Percentiles rank a stretch among this genome's conserved stretches.
Conservation (phyloP, 2,888 invertebrate species). For the Ptychoptera albimana region DNA sequence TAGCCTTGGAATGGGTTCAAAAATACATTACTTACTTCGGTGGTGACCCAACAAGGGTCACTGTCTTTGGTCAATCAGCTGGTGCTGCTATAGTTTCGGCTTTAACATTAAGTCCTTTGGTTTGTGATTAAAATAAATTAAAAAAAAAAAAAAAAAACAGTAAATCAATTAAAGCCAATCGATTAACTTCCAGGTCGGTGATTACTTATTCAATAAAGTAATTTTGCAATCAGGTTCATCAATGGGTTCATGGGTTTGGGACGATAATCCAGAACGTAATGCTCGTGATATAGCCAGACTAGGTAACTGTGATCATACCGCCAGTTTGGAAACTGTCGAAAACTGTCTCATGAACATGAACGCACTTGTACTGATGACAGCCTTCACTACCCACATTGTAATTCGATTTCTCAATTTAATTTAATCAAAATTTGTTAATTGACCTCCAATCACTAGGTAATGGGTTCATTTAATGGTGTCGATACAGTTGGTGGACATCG, state of each 20-base stretch:
- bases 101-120: conserved; percentile 29
- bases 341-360: conserved; percentile 25
- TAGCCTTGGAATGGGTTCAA: conserved; percentile 36
- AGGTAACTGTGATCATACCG: conserved; percentile 23
- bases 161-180: conserved; percentile 1
- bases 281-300: conserved; percentile 25
- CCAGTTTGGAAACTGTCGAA: conserved; percentile 20
- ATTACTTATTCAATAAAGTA: conserved; percentile 29
- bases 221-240: conserved; percentile 38
- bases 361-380: conserved; percentile 21
- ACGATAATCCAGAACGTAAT: conserved; percentile 22
- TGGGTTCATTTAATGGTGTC: not conserved
- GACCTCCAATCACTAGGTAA: not conserved
- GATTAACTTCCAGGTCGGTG: conserved; percentile 14
- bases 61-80: conserved; percentile 38
- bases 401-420: not conserved
- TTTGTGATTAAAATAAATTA: conserved; percentile 9
- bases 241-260: conserved; percentile 32
- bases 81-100: conserved; percentile 33
- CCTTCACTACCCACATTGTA: conserved; percentile 12
- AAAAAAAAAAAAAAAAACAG: too few species aligned
- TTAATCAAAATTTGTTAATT: too few species aligned
- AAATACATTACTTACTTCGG: conserved; percentile 33
- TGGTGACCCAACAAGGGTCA: conserved; percentile 33
- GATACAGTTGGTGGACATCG: conserved; percentile 1